Evolutionary conservation across 2,888 invertebrate species (phyloP).

Genomic region (Drosophila colorata): DNA sequence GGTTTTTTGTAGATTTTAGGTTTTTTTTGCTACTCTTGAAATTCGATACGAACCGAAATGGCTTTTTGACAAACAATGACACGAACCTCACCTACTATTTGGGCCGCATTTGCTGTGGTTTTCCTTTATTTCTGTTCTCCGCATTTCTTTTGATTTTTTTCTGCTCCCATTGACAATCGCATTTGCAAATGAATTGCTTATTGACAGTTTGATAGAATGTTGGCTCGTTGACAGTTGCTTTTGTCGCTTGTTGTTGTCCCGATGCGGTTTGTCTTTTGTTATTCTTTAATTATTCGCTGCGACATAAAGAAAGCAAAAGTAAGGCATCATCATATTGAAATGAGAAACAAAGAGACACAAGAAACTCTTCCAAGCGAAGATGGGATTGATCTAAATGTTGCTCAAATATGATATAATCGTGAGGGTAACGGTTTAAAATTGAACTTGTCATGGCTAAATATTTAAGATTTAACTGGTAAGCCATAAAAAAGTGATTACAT

Average conservation of each 20-base stretch:
- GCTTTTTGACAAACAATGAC: slow-evolving; percentile 81
- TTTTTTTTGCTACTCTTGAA: slow-evolving; percentile 48
- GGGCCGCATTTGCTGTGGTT: slow-evolving; percentile 39
- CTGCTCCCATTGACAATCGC: slow-evolving; percentile 56
- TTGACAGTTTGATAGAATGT: slow-evolving; percentile 80
- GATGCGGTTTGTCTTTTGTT: slow-evolving; percentile 59
- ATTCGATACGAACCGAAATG: slow-evolving; percentile 74
- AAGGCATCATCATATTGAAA: slow-evolving; percentile 6
- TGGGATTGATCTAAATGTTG: slow-evolving; percentile 1
- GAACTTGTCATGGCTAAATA: neutral
- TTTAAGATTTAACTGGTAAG: neutral
- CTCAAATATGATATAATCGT: neutral
- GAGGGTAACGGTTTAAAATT: neutral
- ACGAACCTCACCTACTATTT: slow-evolving; percentile 69
- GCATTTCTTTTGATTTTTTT: slow-evolving; percentile 24
- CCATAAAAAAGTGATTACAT: no score
- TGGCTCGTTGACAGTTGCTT: slow-evolving; percentile 57
- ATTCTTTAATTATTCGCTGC: slow-evolving; percentile 71
- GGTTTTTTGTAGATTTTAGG: slow-evolving; percentile 5
- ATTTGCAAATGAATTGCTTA: slow-evolving; percentile 82
- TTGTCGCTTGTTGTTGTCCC: slow-evolving; percentile 26
- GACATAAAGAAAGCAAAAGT: slow-evolving; percentile 31
- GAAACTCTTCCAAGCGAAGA: slow-evolving; percentile 6
- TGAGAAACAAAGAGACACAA: neutral
- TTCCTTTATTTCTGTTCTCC: slow-evolving; percentile 20